Conservation (phyloP, 2,888 invertebrate species). For the Acleris holmiana region DNA sequence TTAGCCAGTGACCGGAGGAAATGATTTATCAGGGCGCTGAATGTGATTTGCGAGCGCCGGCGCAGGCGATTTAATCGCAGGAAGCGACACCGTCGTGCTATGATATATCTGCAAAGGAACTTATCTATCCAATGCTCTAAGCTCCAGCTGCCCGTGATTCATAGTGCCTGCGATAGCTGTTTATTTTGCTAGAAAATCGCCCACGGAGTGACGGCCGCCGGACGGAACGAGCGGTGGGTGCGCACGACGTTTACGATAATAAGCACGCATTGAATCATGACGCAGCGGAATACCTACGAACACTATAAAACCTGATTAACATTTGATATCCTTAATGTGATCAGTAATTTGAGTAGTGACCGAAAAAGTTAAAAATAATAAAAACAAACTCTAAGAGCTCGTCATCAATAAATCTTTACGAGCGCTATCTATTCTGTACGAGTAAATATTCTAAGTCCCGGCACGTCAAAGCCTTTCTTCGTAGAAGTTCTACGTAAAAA, state of each 20-base stretch:
- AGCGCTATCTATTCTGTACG: constrained; percentile 53
- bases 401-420: constrained; percentile 65
- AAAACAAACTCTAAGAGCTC: constrained; percentile 34
- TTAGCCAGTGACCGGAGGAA: constrained; percentile 58
- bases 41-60: constrained; percentile 74
- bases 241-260: constrained; percentile 3
- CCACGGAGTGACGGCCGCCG: constrained; percentile 39
- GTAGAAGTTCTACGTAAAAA: constrained; percentile 76
- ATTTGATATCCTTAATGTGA: constrained; percentile 13
- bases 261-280: neutral
- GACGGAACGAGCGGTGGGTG: constrained; percentile 5
- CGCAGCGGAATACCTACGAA: neutral
- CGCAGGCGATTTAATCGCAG: constrained; percentile 75
- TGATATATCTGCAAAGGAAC: constrained; percentile 72
- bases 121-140: constrained; percentile 66
- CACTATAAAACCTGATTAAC: neutral
- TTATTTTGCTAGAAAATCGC: constrained; percentile 56
- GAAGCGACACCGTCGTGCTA: constrained; percentile 64
- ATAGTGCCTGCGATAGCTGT: constrained; percentile 62
- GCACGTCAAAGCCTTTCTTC: constrained; percentile 78
- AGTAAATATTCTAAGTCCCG: constrained; percentile 63
- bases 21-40: constrained; percentile 73
- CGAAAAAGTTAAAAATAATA: constrained; percentile 26
- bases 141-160: constrained; percentile 69
- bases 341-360: constrained; percentile 19